phyloP scores from a whole-genome alignment of 2,797 vertebrate genomes.

The Gambelia wislizenii region DNA sequence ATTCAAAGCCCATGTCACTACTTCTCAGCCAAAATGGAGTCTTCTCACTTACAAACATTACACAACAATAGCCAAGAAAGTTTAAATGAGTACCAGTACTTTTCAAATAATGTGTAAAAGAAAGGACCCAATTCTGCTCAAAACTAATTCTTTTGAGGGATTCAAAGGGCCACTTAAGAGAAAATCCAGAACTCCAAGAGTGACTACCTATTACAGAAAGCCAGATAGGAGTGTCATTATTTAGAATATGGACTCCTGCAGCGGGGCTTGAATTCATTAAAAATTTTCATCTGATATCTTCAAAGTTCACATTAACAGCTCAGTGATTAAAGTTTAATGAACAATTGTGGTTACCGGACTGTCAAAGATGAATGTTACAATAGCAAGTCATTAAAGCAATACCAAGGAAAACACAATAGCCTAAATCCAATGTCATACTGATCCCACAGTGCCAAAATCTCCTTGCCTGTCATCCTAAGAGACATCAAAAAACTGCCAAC shows the following conservation, averaged over 20 bases:
- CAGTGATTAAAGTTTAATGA: not conserved
- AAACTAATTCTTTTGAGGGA: not conserved
- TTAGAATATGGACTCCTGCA: not conserved
- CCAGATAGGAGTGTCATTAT: not conserved
- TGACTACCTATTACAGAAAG: not conserved
- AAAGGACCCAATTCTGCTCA: not conserved
- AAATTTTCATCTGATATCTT: not conserved
- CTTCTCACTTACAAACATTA: slow-evolving; percentile 61
- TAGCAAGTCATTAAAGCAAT: not conserved
- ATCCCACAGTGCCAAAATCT: not conserved
- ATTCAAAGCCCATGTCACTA: slow-evolving; percentile 64
- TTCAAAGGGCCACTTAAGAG: not conserved
- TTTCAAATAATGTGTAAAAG: not conserved
- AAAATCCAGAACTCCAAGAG: not conserved
- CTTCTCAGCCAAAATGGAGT: slow-evolving; percentile 52
- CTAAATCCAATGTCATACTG: not conserved
- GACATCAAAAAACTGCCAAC: too few relatives aligned
- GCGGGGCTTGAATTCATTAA: not conserved
- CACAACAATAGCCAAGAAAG: slow-evolving; percentile 56
- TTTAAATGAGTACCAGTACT: slow-evolving; percentile 26
- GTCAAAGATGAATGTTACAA: not conserved
- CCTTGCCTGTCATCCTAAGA: too few relatives aligned
- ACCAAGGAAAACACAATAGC: not conserved
- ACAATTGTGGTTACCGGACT: not conserved
- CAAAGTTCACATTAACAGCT: not conserved